Percentiles rank a stretch among this genome's conserved stretches.
These are phyloP conservation scores for Tragopan temminckii DNA, from an alignment of 2,797 vertebrate species.

Conservation along the genomic window DNA sequence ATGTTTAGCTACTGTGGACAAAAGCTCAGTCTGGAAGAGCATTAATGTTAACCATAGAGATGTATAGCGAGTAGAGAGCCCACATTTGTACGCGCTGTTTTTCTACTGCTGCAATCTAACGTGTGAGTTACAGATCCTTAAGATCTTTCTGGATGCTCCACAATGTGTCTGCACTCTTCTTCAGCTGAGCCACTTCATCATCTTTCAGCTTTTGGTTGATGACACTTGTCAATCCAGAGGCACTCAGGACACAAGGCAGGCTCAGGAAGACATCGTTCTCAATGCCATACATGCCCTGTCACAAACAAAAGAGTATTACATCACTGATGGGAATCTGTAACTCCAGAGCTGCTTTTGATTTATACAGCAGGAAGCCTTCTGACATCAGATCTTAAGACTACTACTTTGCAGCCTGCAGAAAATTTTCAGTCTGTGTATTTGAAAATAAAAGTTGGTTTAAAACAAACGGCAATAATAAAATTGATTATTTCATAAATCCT, in stretches of 20 bases:
- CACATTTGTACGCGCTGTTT: not conserved
- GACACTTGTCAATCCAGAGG: conserved; percentile 87
- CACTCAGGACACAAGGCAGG: conserved; percentile 90
- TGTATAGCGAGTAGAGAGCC: not conserved
- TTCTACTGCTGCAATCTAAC: not conserved
- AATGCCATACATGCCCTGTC: conserved; percentile 92
- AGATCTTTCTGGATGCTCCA: conserved; percentile 97
- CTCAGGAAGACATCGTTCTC: conserved; percentile 94
- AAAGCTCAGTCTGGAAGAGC: conserved; percentile 52
- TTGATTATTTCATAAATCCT: not conserved
- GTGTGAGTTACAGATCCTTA: conserved; percentile 87
- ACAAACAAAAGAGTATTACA: not conserved
- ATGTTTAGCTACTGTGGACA: conserved; percentile 55
- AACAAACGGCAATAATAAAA: not conserved
- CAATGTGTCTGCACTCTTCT: conserved; percentile 91
- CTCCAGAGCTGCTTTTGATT: not conserved
- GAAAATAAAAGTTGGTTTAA: not conserved
- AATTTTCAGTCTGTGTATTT: not conserved
- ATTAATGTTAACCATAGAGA: conserved; percentile 9
- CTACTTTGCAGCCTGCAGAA: not conserved
- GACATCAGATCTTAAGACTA: not conserved
- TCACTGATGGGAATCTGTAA: not conserved
- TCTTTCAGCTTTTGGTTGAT: conserved; percentile 95
- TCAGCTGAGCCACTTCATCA: conserved; percentile 89
- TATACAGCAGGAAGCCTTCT: not conserved